Percentiles rank a stretch among this genome's conserved stretches.
These are phyloP conservation scores for Monopis laevigella DNA, from an alignment of 2,888 invertebrate species.

Conservation along the genomic window DNA sequence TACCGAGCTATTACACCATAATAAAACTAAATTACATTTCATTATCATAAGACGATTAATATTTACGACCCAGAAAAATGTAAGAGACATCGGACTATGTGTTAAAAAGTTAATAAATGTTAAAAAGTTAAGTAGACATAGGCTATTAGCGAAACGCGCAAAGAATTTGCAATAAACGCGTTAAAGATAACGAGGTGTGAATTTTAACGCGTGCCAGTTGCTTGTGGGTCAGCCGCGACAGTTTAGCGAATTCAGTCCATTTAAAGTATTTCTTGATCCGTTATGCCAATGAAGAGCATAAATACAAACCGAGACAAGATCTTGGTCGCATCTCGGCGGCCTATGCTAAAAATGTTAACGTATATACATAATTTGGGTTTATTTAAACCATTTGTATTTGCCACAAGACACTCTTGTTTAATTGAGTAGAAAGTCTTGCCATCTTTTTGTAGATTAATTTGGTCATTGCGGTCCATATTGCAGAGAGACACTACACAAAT, in stretches of 20 bases:
- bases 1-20: too few relatives aligned
- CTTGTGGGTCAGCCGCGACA: constrained; percentile 3
- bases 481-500: too few relatives aligned
- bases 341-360: constrained; percentile 11
- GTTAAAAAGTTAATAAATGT: background rate
- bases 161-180: constrained; percentile 12
- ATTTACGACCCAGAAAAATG: too few relatives aligned
- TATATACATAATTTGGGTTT: constrained; percentile 9
- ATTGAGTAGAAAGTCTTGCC: constrained; percentile 39
- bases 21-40: too few relatives aligned
- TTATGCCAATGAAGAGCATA: constrained; percentile 7
- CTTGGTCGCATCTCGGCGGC: constrained; percentile 6
- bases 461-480: background rate
- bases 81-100: too few relatives aligned
- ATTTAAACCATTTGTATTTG: constrained; percentile 9
- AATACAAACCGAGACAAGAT: constrained; percentile 4
- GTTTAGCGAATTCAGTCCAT: constrained; percentile 9
- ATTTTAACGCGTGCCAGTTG: constrained; percentile 14
- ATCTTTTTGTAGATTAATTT: constrained; percentile 22
- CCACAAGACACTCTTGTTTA: constrained; percentile 16
- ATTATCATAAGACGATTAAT: too few relatives aligned
- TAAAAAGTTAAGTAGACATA: background rate
- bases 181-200: constrained; percentile 11
- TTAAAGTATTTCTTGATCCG: constrained; percentile 11
- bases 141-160: background rate